Evolutionary conservation across 2,113 vertebrate species (phyloP).

Genomic region (Ictidomys tridecemlineatus): DNA sequence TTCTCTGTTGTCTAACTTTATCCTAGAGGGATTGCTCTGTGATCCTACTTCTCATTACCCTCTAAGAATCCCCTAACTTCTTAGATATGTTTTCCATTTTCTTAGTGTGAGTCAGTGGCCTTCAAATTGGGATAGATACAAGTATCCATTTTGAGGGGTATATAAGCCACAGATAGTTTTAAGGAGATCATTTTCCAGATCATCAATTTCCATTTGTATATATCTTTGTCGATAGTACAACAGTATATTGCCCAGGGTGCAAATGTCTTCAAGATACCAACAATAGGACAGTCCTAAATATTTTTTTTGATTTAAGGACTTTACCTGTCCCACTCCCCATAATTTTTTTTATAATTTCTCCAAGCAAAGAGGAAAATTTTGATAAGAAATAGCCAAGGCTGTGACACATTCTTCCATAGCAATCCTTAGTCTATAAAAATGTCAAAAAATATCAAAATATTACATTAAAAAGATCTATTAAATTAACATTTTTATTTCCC

Average conservation of each 20-base stretch:
- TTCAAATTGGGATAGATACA: not conserved
- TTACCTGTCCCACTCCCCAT: not conserved
- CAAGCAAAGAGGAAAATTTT: constrained; percentile 51
- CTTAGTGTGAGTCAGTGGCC: not conserved
- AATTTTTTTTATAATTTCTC: constrained; percentile 7
- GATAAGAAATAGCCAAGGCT: not conserved
- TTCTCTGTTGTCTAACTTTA: not conserved
- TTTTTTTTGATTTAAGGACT: constrained; percentile 48
- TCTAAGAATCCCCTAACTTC: not conserved
- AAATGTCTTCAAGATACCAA: constrained; percentile 40
- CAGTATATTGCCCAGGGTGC: not conserved
- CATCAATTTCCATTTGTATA: not conserved
- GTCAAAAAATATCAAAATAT: constrained; percentile 12
- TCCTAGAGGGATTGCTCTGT: not conserved
- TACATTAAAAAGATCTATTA: not conserved
- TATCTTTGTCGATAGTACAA: not conserved
- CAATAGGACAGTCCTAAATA: constrained; percentile 27
- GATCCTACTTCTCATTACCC: not conserved
- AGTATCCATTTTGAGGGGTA: not conserved
- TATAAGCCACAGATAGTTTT: not conserved
- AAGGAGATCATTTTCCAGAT: constrained; percentile 37
- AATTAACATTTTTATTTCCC: constrained; percentile 58
- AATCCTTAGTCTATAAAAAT: constrained; percentile 20
- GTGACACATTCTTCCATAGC: not conserved
- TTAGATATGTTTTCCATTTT: not conserved